phyloP scores from a whole-genome alignment of 2,888 invertebrate species.

The Itoplectis maculator region DNA sequence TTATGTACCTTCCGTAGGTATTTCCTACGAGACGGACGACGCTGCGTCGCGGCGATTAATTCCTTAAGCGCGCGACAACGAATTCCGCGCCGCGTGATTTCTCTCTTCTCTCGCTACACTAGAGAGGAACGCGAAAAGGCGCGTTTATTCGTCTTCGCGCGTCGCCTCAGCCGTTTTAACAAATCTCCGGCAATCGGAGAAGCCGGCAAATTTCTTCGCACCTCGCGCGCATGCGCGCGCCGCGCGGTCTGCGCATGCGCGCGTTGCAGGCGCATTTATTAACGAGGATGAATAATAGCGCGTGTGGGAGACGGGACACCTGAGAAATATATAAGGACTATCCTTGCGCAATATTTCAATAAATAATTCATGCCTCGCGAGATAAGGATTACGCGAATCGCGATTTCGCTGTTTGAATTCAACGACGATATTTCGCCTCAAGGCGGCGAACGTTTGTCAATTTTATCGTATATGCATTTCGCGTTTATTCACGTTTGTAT shows the following conservation, averaged over 20 bases:
- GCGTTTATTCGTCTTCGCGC: constrained; percentile 8
- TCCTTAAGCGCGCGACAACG: constrained; percentile 66
- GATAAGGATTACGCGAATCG: constrained; percentile 32
- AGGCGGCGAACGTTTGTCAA: constrained; percentile 50
- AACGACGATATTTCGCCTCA: neutral
- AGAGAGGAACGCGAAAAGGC: too few species aligned
- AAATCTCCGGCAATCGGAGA: constrained; percentile 56
- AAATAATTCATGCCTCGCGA: too few species aligned
- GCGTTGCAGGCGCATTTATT: constrained; percentile 41
- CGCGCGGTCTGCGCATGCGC: constrained; percentile 9
- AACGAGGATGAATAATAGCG: constrained; percentile 55
- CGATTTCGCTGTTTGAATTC: too few species aligned
- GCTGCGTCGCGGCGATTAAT: constrained; percentile 72
- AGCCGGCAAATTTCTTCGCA: constrained; percentile 50
- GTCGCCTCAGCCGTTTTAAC: constrained; percentile 39
- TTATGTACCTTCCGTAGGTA: constrained; percentile 25
- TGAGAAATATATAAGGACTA: neutral
- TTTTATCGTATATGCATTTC: constrained; percentile 50
- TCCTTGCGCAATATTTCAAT: constrained; percentile 8
- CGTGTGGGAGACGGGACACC: constrained; percentile 3
- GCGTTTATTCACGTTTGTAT: neutral
- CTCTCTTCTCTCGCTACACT: constrained; percentile 38
- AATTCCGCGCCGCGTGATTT: constrained; percentile 62
- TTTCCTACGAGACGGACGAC: constrained; percentile 52
- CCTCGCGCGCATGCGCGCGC: too few species aligned